Evolutionary conservation across 2,797 vertebrate genomes (phyloP).

Genomic region (Capromys pilorides): DNA sequence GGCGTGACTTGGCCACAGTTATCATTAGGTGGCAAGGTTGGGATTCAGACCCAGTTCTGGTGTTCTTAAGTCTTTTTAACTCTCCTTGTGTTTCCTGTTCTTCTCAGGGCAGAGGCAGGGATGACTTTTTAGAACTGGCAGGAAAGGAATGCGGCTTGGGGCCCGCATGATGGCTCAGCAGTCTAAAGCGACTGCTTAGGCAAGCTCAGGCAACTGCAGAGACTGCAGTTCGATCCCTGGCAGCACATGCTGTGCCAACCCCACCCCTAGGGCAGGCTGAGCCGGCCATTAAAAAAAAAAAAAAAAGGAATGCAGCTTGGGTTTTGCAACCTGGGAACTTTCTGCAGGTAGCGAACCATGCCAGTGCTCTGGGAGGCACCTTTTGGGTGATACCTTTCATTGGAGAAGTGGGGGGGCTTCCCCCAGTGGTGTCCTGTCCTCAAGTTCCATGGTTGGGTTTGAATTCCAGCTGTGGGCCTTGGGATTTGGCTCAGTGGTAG

Average conservation of each 20-base stretch:
- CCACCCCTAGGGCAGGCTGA: too few species aligned
- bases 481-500: too few species aligned
- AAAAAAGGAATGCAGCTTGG: not conserved
- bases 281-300: too few species aligned
- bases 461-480: not conserved
- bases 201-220: too few species aligned
- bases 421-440: not conserved
- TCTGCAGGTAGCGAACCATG: not conserved
- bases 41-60: not conserved
- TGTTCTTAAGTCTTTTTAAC: conserved; percentile 1
- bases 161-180: too few species aligned
- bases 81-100: not conserved
- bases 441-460: not conserved
- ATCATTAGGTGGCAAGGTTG: not conserved
- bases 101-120: not conserved
- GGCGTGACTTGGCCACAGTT: conserved; percentile 1
- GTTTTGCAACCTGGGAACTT: conserved; percentile 9
- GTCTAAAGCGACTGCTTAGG: too few species aligned
- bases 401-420: not conserved
- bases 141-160: not conserved
- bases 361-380: not conserved
- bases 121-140: conserved; percentile 38
- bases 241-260: too few species aligned
- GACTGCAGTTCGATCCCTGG: too few species aligned
- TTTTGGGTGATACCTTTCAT: not conserved